Evolutionary conservation across 2,888 invertebrate species (phyloP).

Genomic region (Lasioglossum lativentre): DNA sequence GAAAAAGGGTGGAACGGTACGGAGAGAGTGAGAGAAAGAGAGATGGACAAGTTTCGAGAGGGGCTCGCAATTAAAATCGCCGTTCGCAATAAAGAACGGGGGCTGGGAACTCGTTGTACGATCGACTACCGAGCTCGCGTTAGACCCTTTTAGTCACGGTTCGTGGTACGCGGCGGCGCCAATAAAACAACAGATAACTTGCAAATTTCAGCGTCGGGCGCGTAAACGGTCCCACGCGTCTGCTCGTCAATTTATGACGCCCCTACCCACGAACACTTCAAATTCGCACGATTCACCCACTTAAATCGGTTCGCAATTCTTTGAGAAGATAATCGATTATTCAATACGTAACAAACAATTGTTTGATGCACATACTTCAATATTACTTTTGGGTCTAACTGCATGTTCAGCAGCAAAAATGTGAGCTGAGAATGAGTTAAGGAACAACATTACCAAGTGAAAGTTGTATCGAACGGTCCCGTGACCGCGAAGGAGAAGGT

Average conservation of each 20-base stretch:
- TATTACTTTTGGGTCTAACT: too few relatives aligned
- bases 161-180: slow-evolving; percentile 52
- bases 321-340: too few relatives aligned
- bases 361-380: too few relatives aligned
- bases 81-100: slow-evolving; percentile 70
- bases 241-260: background rate
- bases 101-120: slow-evolving; percentile 68
- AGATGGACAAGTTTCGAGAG: slow-evolving; percentile 63
- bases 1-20: slow-evolving; percentile 29
- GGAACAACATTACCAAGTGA: background rate
- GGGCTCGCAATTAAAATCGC: slow-evolving; percentile 68
- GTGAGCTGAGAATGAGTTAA: too few relatives aligned
- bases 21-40: background rate
- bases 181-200: slow-evolving; percentile 77
- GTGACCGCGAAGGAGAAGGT: slow-evolving; percentile 19
- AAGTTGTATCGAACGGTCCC: slow-evolving; percentile 23
- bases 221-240: slow-evolving; percentile 52
- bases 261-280: background rate
- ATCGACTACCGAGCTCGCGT: slow-evolving; percentile 73
- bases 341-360: too few relatives aligned
- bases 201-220: slow-evolving; percentile 75
- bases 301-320: background rate
- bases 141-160: slow-evolving; percentile 72
- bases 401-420: too few relatives aligned
- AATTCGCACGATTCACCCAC: background rate